Conservation (phyloP, 2,797 vertebrate genomes). For the Mormyrops attenuatus region DNA sequence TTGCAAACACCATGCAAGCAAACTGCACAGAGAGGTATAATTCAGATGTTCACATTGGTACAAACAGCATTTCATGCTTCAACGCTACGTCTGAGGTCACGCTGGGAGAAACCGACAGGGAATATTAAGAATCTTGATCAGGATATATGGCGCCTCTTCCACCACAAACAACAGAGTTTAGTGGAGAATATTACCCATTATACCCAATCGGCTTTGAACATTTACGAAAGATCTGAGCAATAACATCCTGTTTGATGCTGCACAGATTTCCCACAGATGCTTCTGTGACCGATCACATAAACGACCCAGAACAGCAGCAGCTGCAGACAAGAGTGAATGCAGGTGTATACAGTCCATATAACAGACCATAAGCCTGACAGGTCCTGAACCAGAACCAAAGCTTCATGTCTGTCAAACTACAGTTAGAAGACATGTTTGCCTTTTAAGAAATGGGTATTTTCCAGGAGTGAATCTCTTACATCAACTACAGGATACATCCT, state of each 20-base stretch:
- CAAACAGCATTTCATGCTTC: not conserved
- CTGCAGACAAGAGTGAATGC: not conserved
- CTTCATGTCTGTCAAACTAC: not conserved
- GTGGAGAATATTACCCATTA: not conserved
- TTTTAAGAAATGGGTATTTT: not conserved
- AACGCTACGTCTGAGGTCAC: not conserved
- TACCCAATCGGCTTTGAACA: not conserved
- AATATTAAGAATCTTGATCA: not conserved
- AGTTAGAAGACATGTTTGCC: not conserved
- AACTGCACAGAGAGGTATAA: not conserved
- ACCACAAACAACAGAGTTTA: not conserved
- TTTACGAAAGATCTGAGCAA: not conserved
- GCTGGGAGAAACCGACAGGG: not conserved
- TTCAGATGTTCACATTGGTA: not conserved
- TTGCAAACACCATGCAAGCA: not conserved
- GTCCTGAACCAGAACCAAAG: not conserved
- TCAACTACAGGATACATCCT: not conserved
- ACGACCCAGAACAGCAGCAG: not conserved
- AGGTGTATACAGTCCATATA: not conserved
- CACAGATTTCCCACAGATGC: not conserved
- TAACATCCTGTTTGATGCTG: not conserved
- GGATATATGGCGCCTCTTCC: not conserved
- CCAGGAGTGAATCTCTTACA: not conserved
- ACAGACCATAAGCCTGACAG: not conserved
- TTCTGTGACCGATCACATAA: not conserved